Evolutionary conservation across 1,140 invertebrate genomes (phyloP).

Genomic region (Drosophila arawakana): DNA sequence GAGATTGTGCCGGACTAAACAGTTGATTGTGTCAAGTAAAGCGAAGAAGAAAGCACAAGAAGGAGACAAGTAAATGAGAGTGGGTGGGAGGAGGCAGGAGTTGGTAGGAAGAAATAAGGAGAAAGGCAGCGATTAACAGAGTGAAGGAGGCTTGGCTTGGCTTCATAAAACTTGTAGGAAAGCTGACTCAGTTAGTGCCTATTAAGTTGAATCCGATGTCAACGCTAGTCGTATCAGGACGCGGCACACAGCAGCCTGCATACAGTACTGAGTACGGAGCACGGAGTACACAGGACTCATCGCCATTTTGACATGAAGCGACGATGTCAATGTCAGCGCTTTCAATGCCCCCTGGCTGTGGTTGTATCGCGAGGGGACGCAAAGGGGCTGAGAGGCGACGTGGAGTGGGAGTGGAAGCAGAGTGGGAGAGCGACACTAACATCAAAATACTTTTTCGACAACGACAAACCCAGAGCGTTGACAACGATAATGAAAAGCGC

Average conservation of each 20-base stretch:
- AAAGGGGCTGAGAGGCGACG: neutral
- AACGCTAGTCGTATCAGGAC: slow-evolving; percentile 11
- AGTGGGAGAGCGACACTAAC: neutral
- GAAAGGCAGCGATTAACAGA: no score
- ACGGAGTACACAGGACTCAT: neutral
- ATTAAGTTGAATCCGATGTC: slow-evolving; percentile 16
- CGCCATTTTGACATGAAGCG: neutral
- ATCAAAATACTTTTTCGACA: slow-evolving; percentile 42
- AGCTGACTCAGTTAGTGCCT: slow-evolving; percentile 31
- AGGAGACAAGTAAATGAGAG: neutral
- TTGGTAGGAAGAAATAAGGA: neutral
- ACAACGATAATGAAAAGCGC: neutral
- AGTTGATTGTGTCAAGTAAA: slow-evolving; percentile 57
- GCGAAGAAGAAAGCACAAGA: slow-evolving; percentile 13
- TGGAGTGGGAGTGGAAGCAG: slow-evolving; percentile 9
- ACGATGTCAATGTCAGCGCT: slow-evolving; percentile 62
- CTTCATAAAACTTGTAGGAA: slow-evolving; percentile 1
- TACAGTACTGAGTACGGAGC: no score
- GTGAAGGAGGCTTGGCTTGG: neutral
- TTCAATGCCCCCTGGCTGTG: slow-evolving; percentile 49
- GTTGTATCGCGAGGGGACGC: neutral
- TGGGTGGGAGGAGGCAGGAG: neutral
- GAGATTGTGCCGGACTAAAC: slow-evolving; percentile 49
- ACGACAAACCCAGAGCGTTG: slow-evolving; percentile 29
- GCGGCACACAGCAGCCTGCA: no score